Percentiles rank a stretch among this genome's conserved stretches.
Evolutionary conservation across 2,113 vertebrate genomes (phyloP).

Genomic region (Phyllostomus discolor): DNA sequence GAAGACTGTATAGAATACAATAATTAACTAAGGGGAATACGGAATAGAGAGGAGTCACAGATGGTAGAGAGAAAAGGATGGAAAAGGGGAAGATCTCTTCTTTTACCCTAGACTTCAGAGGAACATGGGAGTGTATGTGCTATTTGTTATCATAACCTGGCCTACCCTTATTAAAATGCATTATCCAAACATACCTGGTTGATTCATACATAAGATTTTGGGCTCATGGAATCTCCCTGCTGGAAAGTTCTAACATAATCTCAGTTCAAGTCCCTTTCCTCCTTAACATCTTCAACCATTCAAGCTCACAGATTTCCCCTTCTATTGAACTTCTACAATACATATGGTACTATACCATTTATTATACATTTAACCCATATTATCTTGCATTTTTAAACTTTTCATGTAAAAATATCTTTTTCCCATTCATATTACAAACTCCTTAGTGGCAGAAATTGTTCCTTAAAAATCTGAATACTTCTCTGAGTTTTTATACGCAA

Average conservation of each 20-base stretch:
- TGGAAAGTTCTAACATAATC: slow-evolving; percentile 10
- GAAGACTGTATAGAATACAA: background rate
- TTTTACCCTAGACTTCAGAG: background rate
- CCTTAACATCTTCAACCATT: background rate
- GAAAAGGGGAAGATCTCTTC: background rate
- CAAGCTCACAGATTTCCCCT: background rate
- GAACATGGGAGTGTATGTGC: background rate
- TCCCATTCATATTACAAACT: background rate
- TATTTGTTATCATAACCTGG: background rate
- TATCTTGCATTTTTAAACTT: slow-evolving; percentile 9
- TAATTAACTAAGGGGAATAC: background rate
- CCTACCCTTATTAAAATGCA: background rate
- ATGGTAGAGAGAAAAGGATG: background rate
- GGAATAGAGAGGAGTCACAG: background rate
- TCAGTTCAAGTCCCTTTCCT: background rate
- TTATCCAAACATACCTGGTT: background rate
- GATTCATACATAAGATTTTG: background rate
- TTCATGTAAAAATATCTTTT: background rate
- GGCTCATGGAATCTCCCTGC: background rate
- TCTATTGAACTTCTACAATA: background rate
- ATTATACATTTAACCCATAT: background rate
- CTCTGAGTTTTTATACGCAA: background rate
- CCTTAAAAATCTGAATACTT: slow-evolving; percentile 14
- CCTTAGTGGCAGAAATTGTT: background rate
- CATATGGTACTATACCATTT: background rate